Base-by-base conservation (phyloP, 2,113 vertebrate species). In the Neolamprologus devosi region DNA sequence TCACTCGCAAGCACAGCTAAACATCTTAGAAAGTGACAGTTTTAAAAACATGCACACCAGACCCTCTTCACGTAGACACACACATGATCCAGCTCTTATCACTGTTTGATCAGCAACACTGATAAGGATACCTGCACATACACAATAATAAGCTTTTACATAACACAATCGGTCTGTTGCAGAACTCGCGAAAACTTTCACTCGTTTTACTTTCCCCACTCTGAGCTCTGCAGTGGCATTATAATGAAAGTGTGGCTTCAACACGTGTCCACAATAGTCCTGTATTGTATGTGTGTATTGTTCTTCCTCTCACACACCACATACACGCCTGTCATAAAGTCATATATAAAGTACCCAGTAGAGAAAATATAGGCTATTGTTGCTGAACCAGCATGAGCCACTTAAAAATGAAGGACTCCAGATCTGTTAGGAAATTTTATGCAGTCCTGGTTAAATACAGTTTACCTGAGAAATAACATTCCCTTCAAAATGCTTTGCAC, bases 31-130 rank as follows among this genome's bases (percentile, higher is more conserved):
- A 19, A 78, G 26, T 85, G 84, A 78, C 49, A 82, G 68, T 47
- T 83, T 80, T 30, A 21, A 83, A 79, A 82, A 33, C 78, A 68
- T 2, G 23, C 4, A 26, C 49, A 73, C 23, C 35, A 51, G 70
- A 19, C 57, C 7, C 42, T 54, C 57, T 14, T 85, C 92, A 94
- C 85, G 90, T 90, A 90, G 37, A 84, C 81, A 70, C 92, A 92
- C 87, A 57, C 92, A 89, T 92, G 63, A 89, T 80, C 19, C 57
- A 30, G 37, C 80, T 1, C 8, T 28, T 83, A 37, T 80, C n/a
- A 2, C 57, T 19, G 82, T 81, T 85, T 80, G 68, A 94, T 93
- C 65, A 60, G 28, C 63, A 75, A 37, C 65, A 26, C 82, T 80
- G 93, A 89, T 91, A 90, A 58, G 73, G 45, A 92, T 28, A 23